Evolutionary conservation across 2,888 invertebrate species (phyloP).

Genomic region (Macrophya annulata): DNA sequence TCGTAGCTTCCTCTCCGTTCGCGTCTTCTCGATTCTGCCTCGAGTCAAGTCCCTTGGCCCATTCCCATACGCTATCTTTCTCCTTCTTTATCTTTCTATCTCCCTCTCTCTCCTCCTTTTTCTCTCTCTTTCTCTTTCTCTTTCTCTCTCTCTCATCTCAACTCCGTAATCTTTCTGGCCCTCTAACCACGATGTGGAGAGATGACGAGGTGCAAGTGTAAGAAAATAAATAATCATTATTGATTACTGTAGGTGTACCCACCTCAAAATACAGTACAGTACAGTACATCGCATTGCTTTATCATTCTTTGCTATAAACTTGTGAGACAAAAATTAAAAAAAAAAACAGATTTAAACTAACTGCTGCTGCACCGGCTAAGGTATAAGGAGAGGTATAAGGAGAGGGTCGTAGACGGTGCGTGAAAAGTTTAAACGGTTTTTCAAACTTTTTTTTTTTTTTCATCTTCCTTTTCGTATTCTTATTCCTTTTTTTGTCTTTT

Average conservation of each 20-base stretch:
- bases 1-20: constrained; percentile 58
- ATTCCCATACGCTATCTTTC: constrained; percentile 6
- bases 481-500: neutral
- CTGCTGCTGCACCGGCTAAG: neutral
- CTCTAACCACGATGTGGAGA: neutral
- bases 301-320: neutral
- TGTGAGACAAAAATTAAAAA: too few species aligned
- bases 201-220: neutral
- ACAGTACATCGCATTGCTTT: too few species aligned
- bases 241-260: neutral
- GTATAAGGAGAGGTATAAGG: neutral
- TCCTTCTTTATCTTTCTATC: neutral
- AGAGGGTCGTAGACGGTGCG: neutral
- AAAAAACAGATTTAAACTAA: neutral
- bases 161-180: constrained; percentile 9
- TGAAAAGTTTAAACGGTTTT: constrained; percentile 35
- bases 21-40: constrained; percentile 58
- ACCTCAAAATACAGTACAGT: too few species aligned
- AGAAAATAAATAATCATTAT: neutral
- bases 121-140: neutral
- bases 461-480: neutral
- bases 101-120: neutral
- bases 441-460: constrained; percentile 1
- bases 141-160: neutral
- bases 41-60: constrained; percentile 54